A percentile compares a stretch with the other conserved stretches of the same genome.
Conservation (phyloP, 1,140 invertebrate species). For the Pogonomyrmex barbatus region DNA sequence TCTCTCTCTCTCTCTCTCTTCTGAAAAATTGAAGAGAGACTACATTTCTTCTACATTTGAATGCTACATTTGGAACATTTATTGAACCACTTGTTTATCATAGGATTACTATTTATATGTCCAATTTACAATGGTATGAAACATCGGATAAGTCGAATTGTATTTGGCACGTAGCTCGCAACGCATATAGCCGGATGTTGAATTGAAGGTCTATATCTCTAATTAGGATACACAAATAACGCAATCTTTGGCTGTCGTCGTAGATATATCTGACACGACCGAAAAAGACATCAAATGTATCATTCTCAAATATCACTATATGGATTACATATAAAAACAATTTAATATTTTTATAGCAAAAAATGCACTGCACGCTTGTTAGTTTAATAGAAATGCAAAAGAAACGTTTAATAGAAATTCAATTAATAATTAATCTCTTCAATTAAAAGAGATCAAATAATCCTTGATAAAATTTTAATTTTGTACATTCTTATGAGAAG, state of each 20-base stretch:
- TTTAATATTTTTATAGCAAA: background rate
- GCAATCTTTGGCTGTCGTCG: constrained; percentile 1
- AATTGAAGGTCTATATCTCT: constrained; percentile 16
- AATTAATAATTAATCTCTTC: background rate
- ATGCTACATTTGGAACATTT: background rate
- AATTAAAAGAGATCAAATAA: background rate
- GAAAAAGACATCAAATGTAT: background rate
- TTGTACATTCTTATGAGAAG: background rate
- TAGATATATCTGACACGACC: background rate
- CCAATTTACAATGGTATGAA: constrained; percentile 27
- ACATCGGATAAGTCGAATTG: constrained; percentile 20
- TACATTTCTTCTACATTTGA: too few species aligned
- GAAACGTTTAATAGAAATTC: background rate
- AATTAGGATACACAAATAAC: constrained; percentile 51
- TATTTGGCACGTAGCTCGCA: constrained; percentile 25
- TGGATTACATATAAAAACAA: background rate
- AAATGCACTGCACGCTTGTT: too few species aligned
- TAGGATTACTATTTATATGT: constrained; percentile 22
- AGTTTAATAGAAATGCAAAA: too few species aligned
- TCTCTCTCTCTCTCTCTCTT: too few species aligned
- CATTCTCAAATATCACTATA: background rate
- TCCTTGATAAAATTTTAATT: background rate
- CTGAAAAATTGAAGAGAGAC: too few species aligned
- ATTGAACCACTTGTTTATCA: constrained; percentile 11
- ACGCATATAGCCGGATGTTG: background rate